phyloP scores from a whole-genome alignment of 2,888 invertebrate genomes.

The Dicycla oo region DNA sequence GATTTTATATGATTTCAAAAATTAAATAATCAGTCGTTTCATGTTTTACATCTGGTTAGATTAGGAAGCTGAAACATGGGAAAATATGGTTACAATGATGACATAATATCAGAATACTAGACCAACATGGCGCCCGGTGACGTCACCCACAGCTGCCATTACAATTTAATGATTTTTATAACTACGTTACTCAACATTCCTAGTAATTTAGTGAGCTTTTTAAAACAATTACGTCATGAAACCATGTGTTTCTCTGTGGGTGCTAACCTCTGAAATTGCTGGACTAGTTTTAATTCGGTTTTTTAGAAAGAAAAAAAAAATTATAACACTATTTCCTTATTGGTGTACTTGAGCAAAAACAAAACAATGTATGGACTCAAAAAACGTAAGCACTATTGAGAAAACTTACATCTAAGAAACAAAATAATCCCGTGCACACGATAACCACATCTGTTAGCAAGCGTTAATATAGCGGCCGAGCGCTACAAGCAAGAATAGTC shows the following conservation, averaged over 20 bases:
- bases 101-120: slow-evolving; percentile 17
- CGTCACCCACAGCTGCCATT: slow-evolving; percentile 53
- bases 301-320: neutral
- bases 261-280: slow-evolving; percentile 12
- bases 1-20: neutral
- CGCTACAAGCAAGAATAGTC: too few species aligned
- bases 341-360: neutral
- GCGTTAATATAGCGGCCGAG: too few species aligned
- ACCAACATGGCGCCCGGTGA: slow-evolving; percentile 58
- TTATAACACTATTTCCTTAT: neutral
- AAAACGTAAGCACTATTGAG: too few species aligned
- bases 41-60: slow-evolving; percentile 16
- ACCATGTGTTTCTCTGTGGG: slow-evolving; percentile 16
- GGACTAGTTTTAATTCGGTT: neutral
- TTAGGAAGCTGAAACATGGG: neutral
- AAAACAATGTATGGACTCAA: neutral
- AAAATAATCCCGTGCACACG: too few species aligned
- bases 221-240: slow-evolving; percentile 35
- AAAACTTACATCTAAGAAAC: too few species aligned
- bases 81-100: slow-evolving; percentile 14
- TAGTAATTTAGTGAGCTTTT: slow-evolving; percentile 7
- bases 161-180: slow-evolving; percentile 53
- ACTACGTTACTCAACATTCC: slow-evolving; percentile 30
- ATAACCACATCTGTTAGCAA: too few species aligned
- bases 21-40: neutral